Conservation (phyloP, 2,888 invertebrate genomes). For the Lycocerus yunnanus region DNA sequence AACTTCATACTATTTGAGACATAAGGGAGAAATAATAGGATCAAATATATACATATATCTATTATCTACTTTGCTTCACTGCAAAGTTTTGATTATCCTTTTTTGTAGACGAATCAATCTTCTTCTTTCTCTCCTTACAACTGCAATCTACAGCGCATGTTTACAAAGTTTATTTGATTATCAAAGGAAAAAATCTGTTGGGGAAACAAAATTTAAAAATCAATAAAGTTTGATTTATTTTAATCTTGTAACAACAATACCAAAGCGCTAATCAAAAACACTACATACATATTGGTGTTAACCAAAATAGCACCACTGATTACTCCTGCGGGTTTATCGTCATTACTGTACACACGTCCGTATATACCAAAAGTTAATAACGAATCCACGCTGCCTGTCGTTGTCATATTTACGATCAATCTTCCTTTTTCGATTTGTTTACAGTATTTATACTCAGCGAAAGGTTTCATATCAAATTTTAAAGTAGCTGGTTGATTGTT, state of each 20-base stretch:
- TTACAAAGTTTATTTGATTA: too few species aligned
- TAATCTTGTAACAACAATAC: neutral
- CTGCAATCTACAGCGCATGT: too few species aligned
- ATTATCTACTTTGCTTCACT: too few species aligned
- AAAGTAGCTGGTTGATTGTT: slow-evolving; percentile 35
- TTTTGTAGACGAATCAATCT: too few species aligned
- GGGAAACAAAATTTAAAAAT: too few species aligned
- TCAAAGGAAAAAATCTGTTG: too few species aligned
- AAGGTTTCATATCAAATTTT: slow-evolving; percentile 30
- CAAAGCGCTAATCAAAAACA: neutral
- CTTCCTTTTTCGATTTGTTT: slow-evolving; percentile 10
- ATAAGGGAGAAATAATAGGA: too few species aligned
- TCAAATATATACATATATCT: too few species aligned
- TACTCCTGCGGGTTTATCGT: slow-evolving; percentile 12
- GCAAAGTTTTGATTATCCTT: too few species aligned
- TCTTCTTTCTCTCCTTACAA: too few species aligned
- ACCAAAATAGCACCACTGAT: neutral
- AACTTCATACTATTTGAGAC: too few species aligned
- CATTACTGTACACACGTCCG: slow-evolving; percentile 31
- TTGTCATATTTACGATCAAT: slow-evolving; percentile 24
- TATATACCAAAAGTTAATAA: slow-evolving; percentile 35
- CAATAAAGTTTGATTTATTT: too few species aligned
- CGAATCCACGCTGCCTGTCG: slow-evolving; percentile 21
- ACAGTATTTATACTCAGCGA: slow-evolving; percentile 33
- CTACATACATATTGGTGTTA: neutral